Evolutionary conservation across 2,113 vertebrate species (phyloP).

Genomic region (Helogale parvula): DNA sequence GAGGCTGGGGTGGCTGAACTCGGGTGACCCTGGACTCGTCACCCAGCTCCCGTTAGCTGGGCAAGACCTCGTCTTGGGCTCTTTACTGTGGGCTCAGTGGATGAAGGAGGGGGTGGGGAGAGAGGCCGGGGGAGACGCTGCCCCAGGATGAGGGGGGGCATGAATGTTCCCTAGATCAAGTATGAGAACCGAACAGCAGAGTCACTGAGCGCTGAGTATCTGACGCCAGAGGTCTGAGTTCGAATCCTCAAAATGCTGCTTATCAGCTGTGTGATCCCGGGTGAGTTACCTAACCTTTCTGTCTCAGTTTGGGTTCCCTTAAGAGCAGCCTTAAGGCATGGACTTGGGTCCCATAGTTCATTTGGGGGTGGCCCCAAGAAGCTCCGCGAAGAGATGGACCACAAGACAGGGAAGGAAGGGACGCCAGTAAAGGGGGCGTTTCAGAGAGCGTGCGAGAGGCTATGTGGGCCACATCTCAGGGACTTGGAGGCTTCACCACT

Average conservation of each 20-base stretch:
- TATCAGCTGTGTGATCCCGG: neutral
- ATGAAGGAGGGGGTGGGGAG: neutral
- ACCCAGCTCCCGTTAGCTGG: neutral
- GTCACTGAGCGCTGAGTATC: neutral
- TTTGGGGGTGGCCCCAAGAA: neutral
- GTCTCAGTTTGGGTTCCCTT: neutral
- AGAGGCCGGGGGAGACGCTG: neutral
- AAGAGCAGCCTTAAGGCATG: neutral
- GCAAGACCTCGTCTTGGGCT: neutral
- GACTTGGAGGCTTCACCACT: accelerated
- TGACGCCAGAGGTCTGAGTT: neutral
- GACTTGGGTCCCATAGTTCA: neutral
- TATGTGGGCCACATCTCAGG: too few relatives aligned
- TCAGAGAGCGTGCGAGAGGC: neutral
- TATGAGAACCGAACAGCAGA: too few relatives aligned
- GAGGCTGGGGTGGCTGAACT: neutral
- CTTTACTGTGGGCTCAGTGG: neutral
- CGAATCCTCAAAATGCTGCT: neutral
- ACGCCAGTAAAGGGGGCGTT: too few relatives aligned
- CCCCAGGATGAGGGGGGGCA: neutral
- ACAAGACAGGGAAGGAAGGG: neutral
- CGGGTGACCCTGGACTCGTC: neutral
- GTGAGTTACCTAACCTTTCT: neutral
- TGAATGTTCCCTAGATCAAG: neutral
- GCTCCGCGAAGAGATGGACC: neutral